A percentile compares a stretch with the other conserved stretches of the same genome.
Conservation (phyloP, 2,888 invertebrate species). For the Drosophila hamatofila region DNA sequence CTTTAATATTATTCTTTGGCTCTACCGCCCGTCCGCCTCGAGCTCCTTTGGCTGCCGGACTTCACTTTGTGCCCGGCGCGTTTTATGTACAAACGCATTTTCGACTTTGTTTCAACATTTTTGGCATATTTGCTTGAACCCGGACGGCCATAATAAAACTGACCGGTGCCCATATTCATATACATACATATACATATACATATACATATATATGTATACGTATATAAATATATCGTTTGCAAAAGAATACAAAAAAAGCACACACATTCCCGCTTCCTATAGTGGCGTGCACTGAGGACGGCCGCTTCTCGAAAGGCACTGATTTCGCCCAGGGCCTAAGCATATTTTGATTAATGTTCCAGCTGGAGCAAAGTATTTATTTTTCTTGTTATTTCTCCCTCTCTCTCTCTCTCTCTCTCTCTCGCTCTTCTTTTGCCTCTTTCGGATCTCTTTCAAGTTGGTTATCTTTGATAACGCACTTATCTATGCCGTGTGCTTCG, state of each 20-base stretch:
- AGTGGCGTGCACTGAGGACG: not conserved
- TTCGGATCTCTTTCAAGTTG: constrained; percentile 10
- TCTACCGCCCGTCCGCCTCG: not conserved
- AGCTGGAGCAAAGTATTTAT: not conserved
- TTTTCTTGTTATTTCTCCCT: not conserved
- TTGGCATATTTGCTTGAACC: constrained; percentile 51
- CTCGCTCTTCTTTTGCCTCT: not conserved
- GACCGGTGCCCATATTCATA: constrained; percentile 20
- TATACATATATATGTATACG: not conserved
- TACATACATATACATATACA: not conserved
- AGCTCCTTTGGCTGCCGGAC: constrained; percentile 1
- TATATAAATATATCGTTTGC: constrained; percentile 1
- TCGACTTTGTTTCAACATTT: constrained; percentile 51
- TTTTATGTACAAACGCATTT: constrained; percentile 54
- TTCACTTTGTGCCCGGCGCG: constrained; percentile 9
- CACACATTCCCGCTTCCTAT: not conserved
- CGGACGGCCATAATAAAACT: constrained; percentile 30
- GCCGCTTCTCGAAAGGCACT: not conserved
- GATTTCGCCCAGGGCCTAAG: constrained; percentile 1
- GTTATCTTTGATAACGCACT: constrained; percentile 10
- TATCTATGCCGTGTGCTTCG: constrained; percentile 1
- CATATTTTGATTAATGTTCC: constrained; percentile 13
- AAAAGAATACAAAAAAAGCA: not conserved
- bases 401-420: not conserved
- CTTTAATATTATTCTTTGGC: constrained; percentile 53